Percentiles rank a stretch among this genome's conserved stretches.
Evolutionary conservation across 2,888 invertebrate species (phyloP).

Genomic region (Drosophila austrosaltans): DNA sequence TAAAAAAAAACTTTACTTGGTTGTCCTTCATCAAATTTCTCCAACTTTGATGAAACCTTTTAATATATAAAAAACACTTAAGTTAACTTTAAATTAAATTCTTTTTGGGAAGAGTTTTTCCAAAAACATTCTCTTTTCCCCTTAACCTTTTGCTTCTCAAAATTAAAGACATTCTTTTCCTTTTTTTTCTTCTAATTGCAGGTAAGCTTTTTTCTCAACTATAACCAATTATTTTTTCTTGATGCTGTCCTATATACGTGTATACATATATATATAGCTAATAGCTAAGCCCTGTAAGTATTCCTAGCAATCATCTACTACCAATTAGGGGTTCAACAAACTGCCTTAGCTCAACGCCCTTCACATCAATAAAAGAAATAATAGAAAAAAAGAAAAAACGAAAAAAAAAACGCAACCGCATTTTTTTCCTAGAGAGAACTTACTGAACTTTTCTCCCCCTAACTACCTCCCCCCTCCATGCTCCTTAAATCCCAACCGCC

Average conservation of each 20-base stretch:
- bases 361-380: constrained; percentile 12
- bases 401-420: constrained; percentile 6
- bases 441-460: neutral
- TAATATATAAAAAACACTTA: too few relatives aligned
- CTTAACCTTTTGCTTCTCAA: neutral
- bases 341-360: constrained; percentile 25
- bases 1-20: too few relatives aligned
- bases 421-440: neutral
- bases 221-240: neutral
- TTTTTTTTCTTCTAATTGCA: constrained; percentile 3
- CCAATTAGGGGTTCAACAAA: constrained; percentile 40
- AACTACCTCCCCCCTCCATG: too few relatives aligned
- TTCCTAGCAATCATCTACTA: neutral
- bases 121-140: neutral
- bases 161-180: neutral
- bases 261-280: too few relatives aligned
- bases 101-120: too few relatives aligned
- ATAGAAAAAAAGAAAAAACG: neutral
- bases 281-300: constrained; percentile 22
- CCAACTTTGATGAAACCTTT: too few relatives aligned
- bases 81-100: too few relatives aligned
- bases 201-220: constrained; percentile 13
- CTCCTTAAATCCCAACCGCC: neutral
- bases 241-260: too few relatives aligned
- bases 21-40: too few relatives aligned